Base-by-base conservation (phyloP, 1,140 invertebrate genomes). In the Dendrolimus kikuchii region DNA sequence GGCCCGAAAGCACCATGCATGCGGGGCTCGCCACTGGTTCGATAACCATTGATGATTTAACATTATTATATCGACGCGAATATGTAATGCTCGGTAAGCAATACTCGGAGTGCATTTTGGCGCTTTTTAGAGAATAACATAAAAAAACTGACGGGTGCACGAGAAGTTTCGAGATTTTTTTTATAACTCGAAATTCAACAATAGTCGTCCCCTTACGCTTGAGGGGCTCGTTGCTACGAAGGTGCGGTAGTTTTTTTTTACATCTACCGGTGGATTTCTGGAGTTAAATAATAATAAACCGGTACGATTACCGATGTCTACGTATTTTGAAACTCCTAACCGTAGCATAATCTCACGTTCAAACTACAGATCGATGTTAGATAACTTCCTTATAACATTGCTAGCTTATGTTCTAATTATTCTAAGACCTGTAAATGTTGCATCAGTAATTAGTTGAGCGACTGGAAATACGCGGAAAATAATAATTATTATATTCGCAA, bases 51-150 rank as follows among this genome's bases (percentile, higher is more conserved):
- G 23, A 39, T 10, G 40, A 47, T 44, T 38, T 58, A 55, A 51
- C 52, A 51, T 10, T 53, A 40, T 54, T 65, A 57, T 60, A 51
- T 60, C 53, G 43, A 57, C 62, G 64, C 67, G 64, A 67, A 60
- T 71, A 54, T 60, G 57, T 74, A 64, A 60, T 60, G 57, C 61
- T 77, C 57, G 79, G 79, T 84, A 81, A 84, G 77, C 72, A 71
- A 74, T 62, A 71, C 67, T 23, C 68, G 53, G 42, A 61, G 46
- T 53, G 43, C 51, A 62, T 69, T 77, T 81, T 76, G 68, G 76
- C 76, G 72, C 71, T 79, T 77, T 80, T 81, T 77, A 74, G 59
- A 62, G 50, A 58, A 40, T 48, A 58, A 64, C 56, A 68, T 78
- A 80, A 75, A 74, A 71, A 64, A 53, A 59, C 37, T 60, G 60